Conservation (phyloP, 2,113 vertebrate genomes). For the Odontophorus gujanensis region DNA sequence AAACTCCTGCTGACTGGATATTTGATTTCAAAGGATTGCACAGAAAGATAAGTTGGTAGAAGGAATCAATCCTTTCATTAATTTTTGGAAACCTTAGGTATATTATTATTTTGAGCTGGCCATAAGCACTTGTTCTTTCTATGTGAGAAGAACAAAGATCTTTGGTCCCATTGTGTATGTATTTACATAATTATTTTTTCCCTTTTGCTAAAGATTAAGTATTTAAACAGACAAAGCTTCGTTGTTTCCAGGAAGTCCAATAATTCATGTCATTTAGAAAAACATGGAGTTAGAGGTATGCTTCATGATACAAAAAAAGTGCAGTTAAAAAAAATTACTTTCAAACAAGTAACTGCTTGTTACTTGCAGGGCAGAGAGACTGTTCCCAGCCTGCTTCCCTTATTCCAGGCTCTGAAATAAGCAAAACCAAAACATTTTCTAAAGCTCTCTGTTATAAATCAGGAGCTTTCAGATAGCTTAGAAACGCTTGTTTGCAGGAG, state of each 20-base stretch:
- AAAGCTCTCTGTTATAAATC: conserved; percentile 65
- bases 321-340: conserved; percentile 21
- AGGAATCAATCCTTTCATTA: not conserved
- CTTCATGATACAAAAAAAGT: not conserved
- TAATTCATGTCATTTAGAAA: not conserved
- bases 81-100: not conserved
- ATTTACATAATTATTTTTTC: not conserved
- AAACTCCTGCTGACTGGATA: not conserved
- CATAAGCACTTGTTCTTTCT: not conserved
- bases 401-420: conserved; percentile 4
- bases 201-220: not conserved
- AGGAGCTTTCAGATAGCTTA: conserved; percentile 67
- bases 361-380: conserved; percentile 16
- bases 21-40: not conserved
- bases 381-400: not conserved
- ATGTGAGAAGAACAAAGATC: not conserved
- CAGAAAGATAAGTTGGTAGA: not conserved
- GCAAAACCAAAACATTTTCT: conserved; percentile 51
- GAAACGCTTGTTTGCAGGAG: conserved; percentile 67
- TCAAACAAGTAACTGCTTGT: not conserved
- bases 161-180: not conserved
- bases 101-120: not conserved
- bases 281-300: not conserved
- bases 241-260: not conserved
- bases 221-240: not conserved